Base-by-base conservation (phyloP, 2,888 invertebrate species). In the Plebejus argus region DNA sequence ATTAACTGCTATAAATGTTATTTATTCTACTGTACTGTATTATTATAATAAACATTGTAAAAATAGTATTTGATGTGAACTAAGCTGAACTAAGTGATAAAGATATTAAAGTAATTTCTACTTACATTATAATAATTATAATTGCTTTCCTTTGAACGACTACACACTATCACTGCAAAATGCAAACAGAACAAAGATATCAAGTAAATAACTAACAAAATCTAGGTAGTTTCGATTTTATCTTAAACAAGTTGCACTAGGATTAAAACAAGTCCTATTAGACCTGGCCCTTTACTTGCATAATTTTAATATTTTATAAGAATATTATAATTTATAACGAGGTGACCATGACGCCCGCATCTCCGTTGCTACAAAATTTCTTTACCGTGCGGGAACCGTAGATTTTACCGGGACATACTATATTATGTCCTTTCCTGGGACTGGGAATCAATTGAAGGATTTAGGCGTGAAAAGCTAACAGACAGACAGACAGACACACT, bases 211-310 rank as follows among this genome's bases (percentile, higher is more conserved):
- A 66, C 28, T 15, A 28, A 66, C 28, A 28, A 15, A 66, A 66
- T 8, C 66, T 23, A 28, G 28, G 28, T 28, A 66, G 15, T 15
- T 20, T 66, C 28, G 66, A 28, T 28, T 66, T 66, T 66, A 66
- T 66, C 28, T 15, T 66, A 28, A 28, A 28, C 66, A 15, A 66
- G 28, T 66, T 15, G 66, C 5, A 15, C 15, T 28, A 15, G 15
- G 66, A 66, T 66, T 66, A 66, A 66, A 66, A 66, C 66, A 66
- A 66, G 66, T 66, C 28, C 28, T 66, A 66, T 15, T 66, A 66
- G 28, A 23, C 66, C 12, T 66, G 28, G 28, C 66, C 66, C 28
- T 28, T 28, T 66, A 28, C 66, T 28, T 15, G 15, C 28, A 28
- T 66, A 66, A 66, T 28, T 66, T 66, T 10, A 28, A 66, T 66